These are phyloP conservation scores for Lytechinus variegatus DNA, from an alignment of 35 echinoderm and acorn worm species.

Conservation along the genomic window DNA sequence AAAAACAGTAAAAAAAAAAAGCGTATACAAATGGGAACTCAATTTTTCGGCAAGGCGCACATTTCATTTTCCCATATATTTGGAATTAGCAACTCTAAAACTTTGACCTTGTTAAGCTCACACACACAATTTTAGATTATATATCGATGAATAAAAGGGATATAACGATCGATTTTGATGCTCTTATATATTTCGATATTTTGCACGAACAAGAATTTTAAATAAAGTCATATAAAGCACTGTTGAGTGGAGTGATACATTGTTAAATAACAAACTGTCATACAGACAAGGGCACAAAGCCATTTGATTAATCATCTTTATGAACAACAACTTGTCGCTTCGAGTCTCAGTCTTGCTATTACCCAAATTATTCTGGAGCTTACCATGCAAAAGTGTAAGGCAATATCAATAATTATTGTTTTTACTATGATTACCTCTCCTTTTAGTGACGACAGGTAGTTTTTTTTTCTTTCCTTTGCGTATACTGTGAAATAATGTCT, in stretches of 20 bases:
- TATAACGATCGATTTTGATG: background rate
- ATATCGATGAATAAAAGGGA: background rate
- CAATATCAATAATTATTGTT: constrained; percentile 4
- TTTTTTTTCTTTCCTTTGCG: background rate
- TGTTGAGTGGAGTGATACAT: background rate
- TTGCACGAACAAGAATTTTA: too few species aligned
- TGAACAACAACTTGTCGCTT: background rate
- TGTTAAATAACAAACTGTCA: background rate
- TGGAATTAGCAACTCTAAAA: too few species aligned
- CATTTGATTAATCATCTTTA: background rate
- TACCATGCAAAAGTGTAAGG: background rate
- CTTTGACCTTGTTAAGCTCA: background rate
- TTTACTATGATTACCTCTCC: background rate
- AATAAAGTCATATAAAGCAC: too few species aligned
- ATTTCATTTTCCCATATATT: too few species aligned
- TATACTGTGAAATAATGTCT: background rate
- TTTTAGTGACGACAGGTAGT: background rate
- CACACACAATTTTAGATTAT: background rate
- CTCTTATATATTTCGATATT: too few species aligned
- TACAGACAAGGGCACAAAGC: background rate
- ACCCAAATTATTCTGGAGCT: background rate
- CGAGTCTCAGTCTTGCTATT: background rate
- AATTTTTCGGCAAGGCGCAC: too few species aligned
- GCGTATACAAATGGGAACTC: too few species aligned
- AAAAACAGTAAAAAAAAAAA: too few species aligned